Percentiles rank a stretch among this genome's conserved stretches.
These are phyloP conservation scores for Amphiprion clarkii DNA, from an alignment of 2,797 vertebrate species.

Conservation along the genomic window DNA sequence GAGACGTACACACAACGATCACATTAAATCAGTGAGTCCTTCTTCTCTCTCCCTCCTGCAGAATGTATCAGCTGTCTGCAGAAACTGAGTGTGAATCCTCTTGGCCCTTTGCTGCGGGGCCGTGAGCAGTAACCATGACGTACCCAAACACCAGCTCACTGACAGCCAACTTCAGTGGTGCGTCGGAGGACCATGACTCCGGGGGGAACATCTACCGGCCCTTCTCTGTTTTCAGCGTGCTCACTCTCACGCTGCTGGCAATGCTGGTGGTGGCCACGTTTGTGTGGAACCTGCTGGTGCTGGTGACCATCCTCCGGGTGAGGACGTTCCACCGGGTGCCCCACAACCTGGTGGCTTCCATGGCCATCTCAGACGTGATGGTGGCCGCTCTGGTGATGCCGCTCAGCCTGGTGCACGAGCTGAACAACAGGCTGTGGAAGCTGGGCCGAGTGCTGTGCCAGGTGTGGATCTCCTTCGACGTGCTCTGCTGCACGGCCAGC, in stretches of 20 bases:
- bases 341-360: conserved; percentile 97
- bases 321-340: conserved; percentile 96
- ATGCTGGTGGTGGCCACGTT: conserved; percentile 94
- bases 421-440: conserved; percentile 92
- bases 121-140: conserved; percentile 77
- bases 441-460: conserved; percentile 93
- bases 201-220: conserved; percentile 78
- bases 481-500: conserved; percentile 98
- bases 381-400: conserved; percentile 98
- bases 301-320: conserved; percentile 95
- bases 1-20: neutral
- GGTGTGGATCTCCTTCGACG: conserved; percentile 95
- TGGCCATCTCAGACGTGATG: conserved; percentile 96
- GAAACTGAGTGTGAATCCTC: conserved; percentile 33
- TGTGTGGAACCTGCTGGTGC: conserved; percentile 94
- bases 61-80: conserved; percentile 59
- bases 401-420: conserved; percentile 92
- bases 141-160: conserved; percentile 77
- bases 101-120: conserved; percentile 49
- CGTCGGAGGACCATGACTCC: conserved; percentile 73
- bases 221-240: conserved; percentile 90
- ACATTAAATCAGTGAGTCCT: conserved; percentile 7
- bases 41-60: conserved; percentile 50
- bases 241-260: conserved; percentile 91
- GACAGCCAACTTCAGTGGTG: conserved; percentile 73